A percentile compares a stretch with the other conserved stretches of the same genome.
phyloP scores from a whole-genome alignment of 1,140 invertebrate species.

The Apis laboriosa region DNA sequence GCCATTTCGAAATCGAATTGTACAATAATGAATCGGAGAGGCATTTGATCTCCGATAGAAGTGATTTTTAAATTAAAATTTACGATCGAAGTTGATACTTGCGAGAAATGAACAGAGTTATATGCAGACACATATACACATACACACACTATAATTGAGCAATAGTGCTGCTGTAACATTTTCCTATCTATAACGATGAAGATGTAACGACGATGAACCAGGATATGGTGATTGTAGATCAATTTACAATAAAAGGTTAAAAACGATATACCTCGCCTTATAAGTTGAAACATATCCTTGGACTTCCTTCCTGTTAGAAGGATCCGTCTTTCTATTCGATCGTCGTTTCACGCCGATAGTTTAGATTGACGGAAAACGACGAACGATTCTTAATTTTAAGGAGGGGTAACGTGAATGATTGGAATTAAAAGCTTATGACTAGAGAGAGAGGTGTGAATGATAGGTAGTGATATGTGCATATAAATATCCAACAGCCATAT shows the following conservation, averaged over 20 bases:
- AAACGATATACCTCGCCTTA: slow-evolving; percentile 56
- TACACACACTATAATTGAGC: slow-evolving; percentile 47
- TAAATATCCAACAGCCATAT: slow-evolving; percentile 82
- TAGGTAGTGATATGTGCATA: slow-evolving; percentile 64
- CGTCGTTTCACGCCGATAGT: slow-evolving; percentile 16
- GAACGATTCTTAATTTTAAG: slow-evolving; percentile 7
- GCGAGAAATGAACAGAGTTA: slow-evolving; percentile 24
- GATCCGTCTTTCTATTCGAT: slow-evolving; percentile 20
- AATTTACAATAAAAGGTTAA: slow-evolving; percentile 76
- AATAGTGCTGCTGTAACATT: slow-evolving; percentile 68
- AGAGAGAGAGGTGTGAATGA: slow-evolving; percentile 35
- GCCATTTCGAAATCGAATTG: slow-evolving; percentile 23
- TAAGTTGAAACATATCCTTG: slow-evolving; percentile 51
- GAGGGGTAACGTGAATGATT: slow-evolving; percentile 2
- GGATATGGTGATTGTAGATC: slow-evolving; percentile 71
- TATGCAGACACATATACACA: slow-evolving; percentile 21
- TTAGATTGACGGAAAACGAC: background rate
- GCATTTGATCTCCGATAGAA: background rate
- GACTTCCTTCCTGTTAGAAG: slow-evolving; percentile 40
- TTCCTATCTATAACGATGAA: slow-evolving; percentile 74
- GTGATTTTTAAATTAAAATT: slow-evolving; percentile 14
- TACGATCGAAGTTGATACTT: slow-evolving; percentile 1
- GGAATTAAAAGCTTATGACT: background rate
- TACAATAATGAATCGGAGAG: slow-evolving; percentile 21
- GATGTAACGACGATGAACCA: slow-evolving; percentile 70